These are phyloP conservation scores for Neoitamus cyanurus DNA, from an alignment of 2,888 invertebrate genomes.

Conservation along the genomic window DNA sequence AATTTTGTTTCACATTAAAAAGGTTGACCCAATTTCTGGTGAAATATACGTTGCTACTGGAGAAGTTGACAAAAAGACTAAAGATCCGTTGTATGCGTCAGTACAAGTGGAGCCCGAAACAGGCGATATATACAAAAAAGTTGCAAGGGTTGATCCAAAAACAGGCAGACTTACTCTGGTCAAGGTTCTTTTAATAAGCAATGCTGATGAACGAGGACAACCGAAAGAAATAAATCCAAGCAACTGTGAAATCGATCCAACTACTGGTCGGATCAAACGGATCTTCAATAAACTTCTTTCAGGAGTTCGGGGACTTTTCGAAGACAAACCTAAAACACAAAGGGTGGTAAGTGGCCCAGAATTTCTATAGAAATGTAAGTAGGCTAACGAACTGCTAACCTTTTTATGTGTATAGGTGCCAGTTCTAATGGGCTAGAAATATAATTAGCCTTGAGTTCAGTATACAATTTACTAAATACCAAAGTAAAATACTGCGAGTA, in stretches of 20 bases:
- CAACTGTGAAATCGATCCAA: conserved; percentile 78
- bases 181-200: conserved; percentile 75
- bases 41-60: conserved; percentile 79
- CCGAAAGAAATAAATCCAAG: conserved; percentile 79
- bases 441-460: no score
- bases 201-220: conserved; percentile 77
- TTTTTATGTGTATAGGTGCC: not conserved
- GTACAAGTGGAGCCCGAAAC: conserved; percentile 78
- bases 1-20: not conserved
- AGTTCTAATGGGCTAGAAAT: no score
- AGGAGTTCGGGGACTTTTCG: not conserved
- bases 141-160: conserved; percentile 77
- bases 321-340: not conserved
- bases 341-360: not conserved
- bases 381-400: no score
- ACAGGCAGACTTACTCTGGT: conserved; percentile 77
- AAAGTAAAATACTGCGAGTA: no score
- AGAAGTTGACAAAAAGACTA: conserved; percentile 71
- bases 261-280: conserved; percentile 76
- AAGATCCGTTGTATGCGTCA: conserved; percentile 75
- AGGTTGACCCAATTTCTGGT: conserved; percentile 74
- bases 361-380: not conserved
- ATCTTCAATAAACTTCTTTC: conserved; percentile 72
- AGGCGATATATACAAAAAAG: conserved; percentile 79
- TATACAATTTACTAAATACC: no score